Percentiles rank a stretch among this genome's conserved stretches.
phyloP scores from a whole-genome alignment of 2,888 invertebrate species.

The Drosophila demipolita region DNA sequence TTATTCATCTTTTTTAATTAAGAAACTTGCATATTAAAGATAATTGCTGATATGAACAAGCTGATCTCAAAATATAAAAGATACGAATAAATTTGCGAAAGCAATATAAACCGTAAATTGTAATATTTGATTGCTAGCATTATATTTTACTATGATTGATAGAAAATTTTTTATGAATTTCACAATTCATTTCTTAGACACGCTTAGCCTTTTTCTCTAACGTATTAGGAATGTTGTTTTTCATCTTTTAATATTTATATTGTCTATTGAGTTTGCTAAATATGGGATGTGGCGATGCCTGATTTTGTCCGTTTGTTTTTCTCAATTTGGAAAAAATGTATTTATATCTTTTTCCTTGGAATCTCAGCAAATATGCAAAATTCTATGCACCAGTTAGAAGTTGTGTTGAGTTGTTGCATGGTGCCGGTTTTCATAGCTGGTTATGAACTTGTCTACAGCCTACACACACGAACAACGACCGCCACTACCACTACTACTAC shows the following conservation, averaged over 20 bases:
- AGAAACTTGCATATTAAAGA: background rate
- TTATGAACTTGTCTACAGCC: conserved; percentile 43
- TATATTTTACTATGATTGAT: no score
- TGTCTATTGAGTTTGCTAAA: background rate
- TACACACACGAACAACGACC: conserved; percentile 17
- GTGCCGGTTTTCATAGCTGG: conserved; percentile 12
- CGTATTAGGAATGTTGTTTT: background rate
- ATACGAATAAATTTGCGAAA: no score
- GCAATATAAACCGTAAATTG: no score
- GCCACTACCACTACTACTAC: background rate
- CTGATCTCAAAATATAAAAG: background rate
- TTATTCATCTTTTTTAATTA: background rate
- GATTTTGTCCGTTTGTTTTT: background rate
- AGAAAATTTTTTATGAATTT: background rate
- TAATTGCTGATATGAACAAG: background rate
- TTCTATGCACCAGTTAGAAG: conserved; percentile 27
- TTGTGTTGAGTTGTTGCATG: conserved; percentile 7
- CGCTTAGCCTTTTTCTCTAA: background rate
- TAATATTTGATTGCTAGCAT: no score
- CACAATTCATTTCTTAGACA: background rate
- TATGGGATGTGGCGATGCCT: background rate
- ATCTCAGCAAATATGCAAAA: conserved; percentile 21
- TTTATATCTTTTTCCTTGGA: conserved; percentile 6
- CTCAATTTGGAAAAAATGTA: background rate
- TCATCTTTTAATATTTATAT: background rate